Conservation (phyloP, 1,140 invertebrate species). For the Cydia strobilella region DNA sequence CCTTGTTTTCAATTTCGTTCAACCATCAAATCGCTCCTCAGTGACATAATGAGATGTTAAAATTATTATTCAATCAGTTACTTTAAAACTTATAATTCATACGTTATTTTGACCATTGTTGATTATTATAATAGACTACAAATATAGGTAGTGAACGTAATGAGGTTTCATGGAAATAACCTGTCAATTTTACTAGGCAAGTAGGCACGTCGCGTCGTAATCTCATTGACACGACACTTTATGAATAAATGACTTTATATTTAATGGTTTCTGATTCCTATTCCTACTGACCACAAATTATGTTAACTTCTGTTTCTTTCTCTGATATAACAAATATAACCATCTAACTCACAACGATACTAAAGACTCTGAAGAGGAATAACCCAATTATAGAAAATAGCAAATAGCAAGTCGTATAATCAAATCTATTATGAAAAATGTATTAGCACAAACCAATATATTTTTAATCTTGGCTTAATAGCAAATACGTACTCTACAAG, state of each 20-base stretch:
- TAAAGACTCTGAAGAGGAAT: neutral
- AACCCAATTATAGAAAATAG: neutral
- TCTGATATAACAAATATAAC: no score
- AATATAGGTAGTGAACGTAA: no score
- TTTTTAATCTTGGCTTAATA: neutral
- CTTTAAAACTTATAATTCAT: neutral
- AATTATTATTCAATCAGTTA: conserved; percentile 33
- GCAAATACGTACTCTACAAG: no score
- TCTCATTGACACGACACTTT: no score
- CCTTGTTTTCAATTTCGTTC: conserved; percentile 76
- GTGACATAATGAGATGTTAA: conserved; percentile 58
- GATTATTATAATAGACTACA: neutral
- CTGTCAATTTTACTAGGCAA: no score
- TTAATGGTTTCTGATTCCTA: no score
- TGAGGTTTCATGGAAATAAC: no score
- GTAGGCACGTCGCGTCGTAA: no score
- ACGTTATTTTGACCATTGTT: neutral
- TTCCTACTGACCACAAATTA: no score
- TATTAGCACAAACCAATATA: neutral
- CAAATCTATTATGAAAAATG: neutral
- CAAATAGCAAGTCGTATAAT: neutral
- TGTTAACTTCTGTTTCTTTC: no score
- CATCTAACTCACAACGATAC: no score
- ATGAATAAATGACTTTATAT: no score
- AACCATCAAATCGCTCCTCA: conserved; percentile 45